Base-by-base conservation (phyloP, 35 echinoderm and acorn worm genomes). In the Chiridota heheva region DNA sequence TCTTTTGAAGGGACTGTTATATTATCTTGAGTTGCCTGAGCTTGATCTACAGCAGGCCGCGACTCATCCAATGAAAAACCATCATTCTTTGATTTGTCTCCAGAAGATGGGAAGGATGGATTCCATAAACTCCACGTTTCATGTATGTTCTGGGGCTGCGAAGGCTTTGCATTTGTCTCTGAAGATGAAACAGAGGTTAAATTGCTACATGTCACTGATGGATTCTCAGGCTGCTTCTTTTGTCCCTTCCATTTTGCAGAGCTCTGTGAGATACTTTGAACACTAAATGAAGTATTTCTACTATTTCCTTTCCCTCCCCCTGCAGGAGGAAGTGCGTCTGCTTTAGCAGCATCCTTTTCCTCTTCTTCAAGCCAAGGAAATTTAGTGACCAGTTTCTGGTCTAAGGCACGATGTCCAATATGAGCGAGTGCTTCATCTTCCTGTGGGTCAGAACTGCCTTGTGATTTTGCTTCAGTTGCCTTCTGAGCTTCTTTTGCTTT, bases 281-380 rank as follows among this genome's bases (percentile, higher is more conserved):
- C 81, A 72, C 67, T 84, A 35, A 84, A 84, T 72, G 41, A 36
- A 6, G 7, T 22, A 31, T 83, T 67, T 27, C 36, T 36, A 20
- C 22, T 0, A 22, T 33, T 84, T 0, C 4, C 17, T 58, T 64
- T 84, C 31, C n/a, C 10, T 4, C 31, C 27, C 27, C 2, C 17
- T 77, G 38, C 68, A 39, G 4, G 4, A 10, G 29, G 8, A 15
- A 29, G 13, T 4, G 36, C 40, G 36, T 72, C 42, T 27, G 40
- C 34, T 39, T 25, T 39, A 41, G 35, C 68, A 41, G 34, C 38
- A 42, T 4, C 37, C 4, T 78, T 45, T 15, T 84, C 81, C 5
- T 46, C 78, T 67, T 82, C 78, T 25, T 36, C 58, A 17, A 84
- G 68, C 81, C 81, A 84, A 5, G 81, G 81, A n/a, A 84, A 84